These are phyloP conservation scores for Boulengeromyrus knoepffleri DNA, from an alignment of 2,113 vertebrate species.

Conservation along the genomic window DNA sequence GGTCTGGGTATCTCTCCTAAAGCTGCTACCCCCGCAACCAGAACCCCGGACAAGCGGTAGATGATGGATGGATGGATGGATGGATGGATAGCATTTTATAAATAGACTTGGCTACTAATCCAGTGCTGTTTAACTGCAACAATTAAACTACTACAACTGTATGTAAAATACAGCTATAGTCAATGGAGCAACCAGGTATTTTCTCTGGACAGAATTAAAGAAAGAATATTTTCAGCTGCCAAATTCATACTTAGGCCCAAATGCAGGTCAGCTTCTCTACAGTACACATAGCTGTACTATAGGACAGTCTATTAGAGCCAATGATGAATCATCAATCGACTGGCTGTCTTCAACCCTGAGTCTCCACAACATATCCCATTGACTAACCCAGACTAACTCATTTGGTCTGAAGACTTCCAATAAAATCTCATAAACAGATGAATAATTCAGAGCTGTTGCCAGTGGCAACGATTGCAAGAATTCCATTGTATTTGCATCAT, in stretches of 20 bases:
- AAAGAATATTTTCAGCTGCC: neutral
- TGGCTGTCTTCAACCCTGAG: neutral
- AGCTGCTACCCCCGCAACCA: too few species aligned
- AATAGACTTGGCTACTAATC: neutral
- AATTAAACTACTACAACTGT: neutral
- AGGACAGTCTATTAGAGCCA: neutral
- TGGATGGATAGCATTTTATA: neutral
- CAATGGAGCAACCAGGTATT: neutral
- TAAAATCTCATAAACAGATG: conserved; percentile 2
- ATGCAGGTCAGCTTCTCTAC: neutral
- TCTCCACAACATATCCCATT: neutral
- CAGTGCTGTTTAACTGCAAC: neutral
- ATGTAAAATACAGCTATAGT: neutral
- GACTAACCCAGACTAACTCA: neutral
- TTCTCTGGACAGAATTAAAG: neutral
- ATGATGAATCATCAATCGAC: neutral
- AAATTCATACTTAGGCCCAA: neutral
- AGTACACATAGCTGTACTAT: neutral
- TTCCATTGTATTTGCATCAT: conserved; percentile 4
- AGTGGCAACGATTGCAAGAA: neutral
- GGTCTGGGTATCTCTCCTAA: too few species aligned
- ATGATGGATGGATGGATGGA: too few species aligned
- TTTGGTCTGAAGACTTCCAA: neutral
- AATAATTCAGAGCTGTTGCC: conserved; percentile 12
- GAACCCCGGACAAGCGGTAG: too few species aligned